Base-by-base conservation (phyloP, 2,888 invertebrate species). In the Pseudococcus longispinus region DNA sequence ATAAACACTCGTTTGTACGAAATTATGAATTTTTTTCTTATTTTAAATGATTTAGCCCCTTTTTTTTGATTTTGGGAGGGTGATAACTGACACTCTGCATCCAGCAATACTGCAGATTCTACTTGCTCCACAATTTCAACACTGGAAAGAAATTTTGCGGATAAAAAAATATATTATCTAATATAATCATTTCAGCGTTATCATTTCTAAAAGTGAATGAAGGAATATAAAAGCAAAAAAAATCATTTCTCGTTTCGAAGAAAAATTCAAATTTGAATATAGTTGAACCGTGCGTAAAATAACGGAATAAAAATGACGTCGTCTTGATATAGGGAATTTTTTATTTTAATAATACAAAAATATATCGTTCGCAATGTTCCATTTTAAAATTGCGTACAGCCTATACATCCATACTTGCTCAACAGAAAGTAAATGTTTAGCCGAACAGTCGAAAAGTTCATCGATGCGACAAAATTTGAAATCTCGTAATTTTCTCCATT, bases 401-500 rank as follows among this genome's bases (percentile, higher is more conserved):
- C 55, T n/a, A 1, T 55, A 20, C 15, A 11, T 51, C n/a, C 20
- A 20, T 11, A 20, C 6, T 2, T 51, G n/a, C 23, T 60, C 20
- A 23, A 11, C 23, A 23, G 2, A 23, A 8, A 60, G n/a, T n/a
- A 23, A 60, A 60, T 60, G 23, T 60, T 60, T 60, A 23, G 23
- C 60, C 60, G 23, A 51, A 46, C 15, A 51, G 51, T 18, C 74
- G 74, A 74, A 15, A 11, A 74, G 29, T 13, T 74, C 74, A 74
- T 32, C 74, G 74, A 74, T 74, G 74, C 74, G 74, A 74, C 74
- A 18, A 74, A 74, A 74, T 74, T 74, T 18, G 29, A 32, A 74
- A 74, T 32, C 32, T 74, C 20, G 32, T 74, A 74, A 74, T 74
- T 74, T 32, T 74, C 74, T 37, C n/a, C 29, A 29, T 32, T 37